Conservation (phyloP, 2,113 vertebrate species). For the Entomyzon cyanotis region DNA sequence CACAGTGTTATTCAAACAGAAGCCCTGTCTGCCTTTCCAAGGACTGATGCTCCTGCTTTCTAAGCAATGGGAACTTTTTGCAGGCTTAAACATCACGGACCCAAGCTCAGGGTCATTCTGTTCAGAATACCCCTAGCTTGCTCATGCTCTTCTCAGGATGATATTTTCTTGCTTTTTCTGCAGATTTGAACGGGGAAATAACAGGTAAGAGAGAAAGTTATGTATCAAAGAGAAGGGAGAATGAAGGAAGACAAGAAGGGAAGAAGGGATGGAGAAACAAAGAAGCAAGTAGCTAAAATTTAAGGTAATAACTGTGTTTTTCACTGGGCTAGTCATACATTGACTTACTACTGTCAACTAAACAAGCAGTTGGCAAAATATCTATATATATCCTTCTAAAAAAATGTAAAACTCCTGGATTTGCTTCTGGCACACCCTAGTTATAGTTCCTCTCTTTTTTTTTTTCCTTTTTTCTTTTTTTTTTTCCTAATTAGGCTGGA, state of each 20-base stretch:
- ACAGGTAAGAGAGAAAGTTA: background rate
- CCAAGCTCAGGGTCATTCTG: background rate
- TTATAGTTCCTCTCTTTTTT: background rate
- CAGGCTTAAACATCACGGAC: background rate
- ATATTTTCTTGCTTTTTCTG: background rate
- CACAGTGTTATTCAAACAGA: background rate
- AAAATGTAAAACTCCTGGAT: background rate
- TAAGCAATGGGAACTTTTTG: background rate
- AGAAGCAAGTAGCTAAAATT: background rate
- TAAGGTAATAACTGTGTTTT: background rate
- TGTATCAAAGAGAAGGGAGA: background rate
- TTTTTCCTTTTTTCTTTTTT: background rate
- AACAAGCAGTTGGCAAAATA: background rate
- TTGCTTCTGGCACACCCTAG: background rate
- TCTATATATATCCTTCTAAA: background rate
- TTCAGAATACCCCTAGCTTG: background rate
- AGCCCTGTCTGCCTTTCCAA: background rate
- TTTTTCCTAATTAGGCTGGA: background rate
- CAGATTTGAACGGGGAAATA: background rate
- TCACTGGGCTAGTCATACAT: background rate
- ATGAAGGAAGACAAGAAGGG: background rate
- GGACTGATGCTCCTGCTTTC: background rate
- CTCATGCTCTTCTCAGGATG: background rate
- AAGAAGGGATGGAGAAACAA: background rate
- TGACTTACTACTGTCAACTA: background rate